Conservation (phyloP, 2,888 invertebrate species). For the Andrena bucephala region DNA sequence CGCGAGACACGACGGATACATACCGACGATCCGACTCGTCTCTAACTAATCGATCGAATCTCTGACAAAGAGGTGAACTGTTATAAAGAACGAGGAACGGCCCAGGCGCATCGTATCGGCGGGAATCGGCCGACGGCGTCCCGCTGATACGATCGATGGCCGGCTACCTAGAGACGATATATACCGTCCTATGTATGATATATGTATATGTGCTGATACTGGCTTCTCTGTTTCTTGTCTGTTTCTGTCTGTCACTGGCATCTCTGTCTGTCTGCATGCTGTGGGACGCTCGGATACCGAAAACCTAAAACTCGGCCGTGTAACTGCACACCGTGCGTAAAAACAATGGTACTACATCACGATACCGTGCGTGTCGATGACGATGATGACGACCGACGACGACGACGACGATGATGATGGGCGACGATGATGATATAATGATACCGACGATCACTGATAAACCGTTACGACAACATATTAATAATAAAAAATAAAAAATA, state of each 20-base stretch:
- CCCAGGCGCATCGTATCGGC: constrained; percentile 5
- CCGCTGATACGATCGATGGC: constrained; percentile 48
- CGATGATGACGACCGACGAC: constrained; percentile 7
- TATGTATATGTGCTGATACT: constrained; percentile 83
- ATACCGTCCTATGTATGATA: constrained; percentile 43
- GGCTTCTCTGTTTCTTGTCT: constrained; percentile 87
- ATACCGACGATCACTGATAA: constrained; percentile 14
- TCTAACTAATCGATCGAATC: background rate
- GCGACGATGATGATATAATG: constrained; percentile 6
- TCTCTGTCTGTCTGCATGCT: constrained; percentile 87
- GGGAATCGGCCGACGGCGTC: constrained; percentile 11
- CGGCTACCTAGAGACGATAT: constrained; percentile 54
- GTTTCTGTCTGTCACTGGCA: constrained; percentile 86
- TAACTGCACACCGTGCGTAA: constrained; percentile 63
- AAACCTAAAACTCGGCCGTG: constrained; percentile 65
- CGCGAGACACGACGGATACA: constrained; percentile 10
- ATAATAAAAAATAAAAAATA: too few species aligned
- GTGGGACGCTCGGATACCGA: constrained; percentile 85
- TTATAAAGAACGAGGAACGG: background rate
- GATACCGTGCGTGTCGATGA: constrained; percentile 28
- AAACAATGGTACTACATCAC: constrained; percentile 54
- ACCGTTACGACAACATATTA: constrained; percentile 6
- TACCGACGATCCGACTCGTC: constrained; percentile 6
- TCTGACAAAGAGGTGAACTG: background rate
- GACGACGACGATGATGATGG: background rate